Evolutionary conservation across 1,140 invertebrate genomes (phyloP), one percentile per base, ranked within the genome.

Genomic region (Drosophila bipectinata): DNA sequence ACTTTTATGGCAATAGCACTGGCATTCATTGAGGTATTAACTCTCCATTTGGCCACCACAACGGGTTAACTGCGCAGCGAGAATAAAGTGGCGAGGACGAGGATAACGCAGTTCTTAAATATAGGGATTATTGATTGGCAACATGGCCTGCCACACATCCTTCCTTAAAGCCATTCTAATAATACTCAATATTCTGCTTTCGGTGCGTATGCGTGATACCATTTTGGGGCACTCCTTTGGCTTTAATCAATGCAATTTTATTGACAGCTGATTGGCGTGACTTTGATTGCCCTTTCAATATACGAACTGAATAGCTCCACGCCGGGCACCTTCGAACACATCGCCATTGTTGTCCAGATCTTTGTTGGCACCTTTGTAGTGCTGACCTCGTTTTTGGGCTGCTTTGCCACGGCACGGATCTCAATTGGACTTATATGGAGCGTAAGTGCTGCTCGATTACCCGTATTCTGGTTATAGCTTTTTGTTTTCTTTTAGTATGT

Each of bases 361-460:
- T 91, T 91, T 67, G 87, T 91, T 59, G 90, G 90, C 9, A 90
- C 90, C 12, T 91, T 91, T 49, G 85, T 91, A 49, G 79, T 91
- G 21, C 58, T 91, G 24, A 91, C 84, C 52, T 91, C 90, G 45
- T 90, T 91, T 47, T 41, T 91, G 56, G 90, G 90, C 37, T 91
- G 90, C 30, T 90, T 84, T 52, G 90, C 82, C 0, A 52, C 77
- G 18, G 87, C 79, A 3, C 79, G 90, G 7, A 10, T 75, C 1
- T 91, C 90, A 30, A 64, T 91, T 14, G 72, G 89, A 3, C 79
- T 91, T 6, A 72, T 88, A 37, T 91, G 90, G 90, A 91, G 77
- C 24, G 90, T 91, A 75, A 81, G 89, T 69, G 10, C 32, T 1
- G n/a, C 32, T 1, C 3, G 4, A 1, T 14, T 9, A 28, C 3